Evolutionary conservation across 1,140 invertebrate genomes (phyloP).

Genomic region (Pararge aegeria): DNA sequence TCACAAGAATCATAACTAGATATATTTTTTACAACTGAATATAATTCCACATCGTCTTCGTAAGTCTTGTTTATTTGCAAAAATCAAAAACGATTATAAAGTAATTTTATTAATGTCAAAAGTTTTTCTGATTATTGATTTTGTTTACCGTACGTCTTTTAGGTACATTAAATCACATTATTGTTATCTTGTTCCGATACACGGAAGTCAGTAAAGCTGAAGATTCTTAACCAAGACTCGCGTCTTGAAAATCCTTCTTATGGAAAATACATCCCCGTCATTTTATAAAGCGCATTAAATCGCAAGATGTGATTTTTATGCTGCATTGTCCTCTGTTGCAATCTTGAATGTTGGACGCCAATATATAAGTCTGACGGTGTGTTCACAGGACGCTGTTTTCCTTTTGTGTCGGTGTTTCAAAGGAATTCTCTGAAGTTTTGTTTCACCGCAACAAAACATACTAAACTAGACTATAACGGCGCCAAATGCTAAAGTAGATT

Average conservation of each 20-base stretch:
- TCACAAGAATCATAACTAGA: no score
- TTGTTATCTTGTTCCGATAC: no score
- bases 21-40: no score
- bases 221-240: no score
- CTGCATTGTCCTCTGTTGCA: constrained; percentile 19
- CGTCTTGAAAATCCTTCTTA: not conserved
- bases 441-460: not conserved
- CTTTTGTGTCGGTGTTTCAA: constrained; percentile 7
- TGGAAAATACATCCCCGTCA: not conserved
- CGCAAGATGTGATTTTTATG: constrained; percentile 23
- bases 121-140: no score
- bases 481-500: not conserved
- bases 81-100: no score
- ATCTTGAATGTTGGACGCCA: constrained; percentile 11
- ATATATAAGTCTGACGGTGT: constrained; percentile 1
- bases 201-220: no score
- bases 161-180: no score
- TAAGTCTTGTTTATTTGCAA: no score
- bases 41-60: no score
- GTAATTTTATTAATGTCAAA: no score
- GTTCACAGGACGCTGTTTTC: not conserved
- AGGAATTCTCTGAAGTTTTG: constrained; percentile 10
- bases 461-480: not conserved
- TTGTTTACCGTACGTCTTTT: no score
- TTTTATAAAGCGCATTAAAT: not conserved